These are phyloP conservation scores for Mylabris sibirica DNA, from an alignment of 2,888 invertebrate species.

Conservation along the genomic window DNA sequence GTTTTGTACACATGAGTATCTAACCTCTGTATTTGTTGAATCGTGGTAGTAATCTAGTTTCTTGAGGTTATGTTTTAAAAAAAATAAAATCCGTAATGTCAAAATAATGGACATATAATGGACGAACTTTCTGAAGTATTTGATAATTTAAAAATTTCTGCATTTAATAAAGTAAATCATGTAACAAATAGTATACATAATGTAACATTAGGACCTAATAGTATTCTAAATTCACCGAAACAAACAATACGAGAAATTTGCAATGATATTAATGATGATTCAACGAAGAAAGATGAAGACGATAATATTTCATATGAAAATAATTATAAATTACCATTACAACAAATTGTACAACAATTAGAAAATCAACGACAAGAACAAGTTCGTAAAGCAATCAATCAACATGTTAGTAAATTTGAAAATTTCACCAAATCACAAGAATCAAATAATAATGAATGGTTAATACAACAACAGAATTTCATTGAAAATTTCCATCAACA, in stretches of 20 bases:
- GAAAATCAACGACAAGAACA: conserved; percentile 49
- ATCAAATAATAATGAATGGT: conserved; percentile 52
- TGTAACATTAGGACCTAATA: conserved; percentile 65
- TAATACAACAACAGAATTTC: conserved; percentile 54
- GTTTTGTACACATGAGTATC: too few species aligned
- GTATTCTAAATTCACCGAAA: conserved; percentile 19
- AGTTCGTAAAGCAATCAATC: conserved; percentile 54
- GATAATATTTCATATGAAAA: conserved; percentile 41
- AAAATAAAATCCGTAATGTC: background rate
- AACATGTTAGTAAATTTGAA: conserved; percentile 55
- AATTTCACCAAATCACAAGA: conserved; percentile 52
- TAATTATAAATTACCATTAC: conserved; percentile 33
- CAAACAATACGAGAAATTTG: conserved; percentile 1
- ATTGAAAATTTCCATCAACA: conserved; percentile 61
- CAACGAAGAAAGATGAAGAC: conserved; percentile 18
- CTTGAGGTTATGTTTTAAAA: conserved; percentile 3
- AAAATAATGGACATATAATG: conserved; percentile 43
- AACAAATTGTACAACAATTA: conserved; percentile 45
- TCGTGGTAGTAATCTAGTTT: background rate
- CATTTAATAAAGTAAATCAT: conserved; percentile 64
- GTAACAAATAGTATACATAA: conserved; percentile 58
- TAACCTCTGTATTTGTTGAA: too few species aligned
- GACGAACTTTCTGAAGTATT: conserved; percentile 57
- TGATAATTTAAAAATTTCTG: conserved; percentile 67
- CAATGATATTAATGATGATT: conserved; percentile 14